Evolutionary conservation across 2,113 vertebrate genomes (phyloP).

Genomic region (Labrus mixtus): DNA sequence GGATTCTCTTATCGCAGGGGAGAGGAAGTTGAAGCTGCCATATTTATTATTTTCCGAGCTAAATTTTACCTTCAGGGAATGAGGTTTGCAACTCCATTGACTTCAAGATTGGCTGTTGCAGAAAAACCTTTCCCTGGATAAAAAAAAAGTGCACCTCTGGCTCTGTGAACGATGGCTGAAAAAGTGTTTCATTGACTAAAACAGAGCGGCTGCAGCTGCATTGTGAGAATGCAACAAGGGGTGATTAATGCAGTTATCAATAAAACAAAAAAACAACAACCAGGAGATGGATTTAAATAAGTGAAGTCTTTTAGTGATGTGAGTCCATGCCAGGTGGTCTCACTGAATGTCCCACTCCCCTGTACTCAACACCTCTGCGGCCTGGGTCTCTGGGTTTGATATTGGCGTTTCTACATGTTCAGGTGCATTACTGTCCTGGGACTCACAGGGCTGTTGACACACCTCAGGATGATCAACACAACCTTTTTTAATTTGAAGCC

Average conservation of each 20-base stretch:
- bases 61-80: conserved; percentile 55
- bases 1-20: conserved; percentile 61
- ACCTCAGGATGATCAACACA: conserved; percentile 47
- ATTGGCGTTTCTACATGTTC: conserved; percentile 25
- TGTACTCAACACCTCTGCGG: conserved; percentile 15
- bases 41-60: conserved; percentile 61
- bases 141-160: conserved; percentile 44
- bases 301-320: conserved; percentile 22
- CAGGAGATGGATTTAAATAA: conserved; percentile 36
- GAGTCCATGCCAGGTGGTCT: conserved; percentile 71
- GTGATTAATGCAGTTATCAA: conserved; percentile 53
- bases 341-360: conserved; percentile 59
- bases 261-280: not conserved
- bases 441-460: not conserved
- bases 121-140: conserved; percentile 40
- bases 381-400: conserved; percentile 29
- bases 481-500: conserved; percentile 52
- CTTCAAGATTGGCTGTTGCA: conserved; percentile 61
- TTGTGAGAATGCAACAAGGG: conserved; percentile 40
- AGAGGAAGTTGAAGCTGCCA: conserved; percentile 31
- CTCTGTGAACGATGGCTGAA: conserved; percentile 23
- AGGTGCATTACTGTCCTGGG: conserved; percentile 28
- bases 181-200: conserved; percentile 55
- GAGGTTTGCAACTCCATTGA: conserved; percentile 59
- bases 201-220: conserved; percentile 25